Evolutionary conservation across 2,797 vertebrate species (phyloP).

Genomic region (Falco novaeseelandiae): DNA sequence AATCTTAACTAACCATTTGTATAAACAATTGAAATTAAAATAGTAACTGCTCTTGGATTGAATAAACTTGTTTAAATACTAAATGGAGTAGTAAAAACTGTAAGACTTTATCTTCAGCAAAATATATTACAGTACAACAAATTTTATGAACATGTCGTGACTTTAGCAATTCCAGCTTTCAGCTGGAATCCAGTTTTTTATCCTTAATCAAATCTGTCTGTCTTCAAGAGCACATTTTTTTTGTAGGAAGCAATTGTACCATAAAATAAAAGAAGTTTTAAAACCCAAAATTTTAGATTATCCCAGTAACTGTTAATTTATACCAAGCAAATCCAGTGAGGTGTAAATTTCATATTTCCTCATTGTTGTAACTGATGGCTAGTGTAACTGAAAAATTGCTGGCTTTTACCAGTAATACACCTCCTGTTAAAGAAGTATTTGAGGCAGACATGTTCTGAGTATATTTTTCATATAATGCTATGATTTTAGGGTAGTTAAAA

Average conservation of each 20-base stretch:
- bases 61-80: conserved; percentile 52
- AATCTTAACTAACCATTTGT: conserved; percentile 59
- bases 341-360: conserved; percentile 53
- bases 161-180: conserved; percentile 47
- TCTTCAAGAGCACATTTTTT: conserved; percentile 3
- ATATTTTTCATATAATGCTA: neutral
- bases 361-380: neutral
- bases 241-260: conserved; percentile 19
- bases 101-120: conserved; percentile 25
- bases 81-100: conserved; percentile 10
- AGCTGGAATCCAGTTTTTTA: conserved; percentile 42
- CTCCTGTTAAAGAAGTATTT: neutral
- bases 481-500: neutral
- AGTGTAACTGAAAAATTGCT: neutral
- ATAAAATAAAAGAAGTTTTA: neutral
- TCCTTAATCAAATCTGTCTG: conserved; percentile 48
- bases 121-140: conserved; percentile 14
- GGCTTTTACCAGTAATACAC: neutral
- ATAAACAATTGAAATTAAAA: conserved; percentile 47
- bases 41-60: conserved; percentile 11
- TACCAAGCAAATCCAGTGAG: neutral
- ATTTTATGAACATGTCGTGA: conserved; percentile 57
- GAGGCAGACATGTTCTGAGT: neutral
- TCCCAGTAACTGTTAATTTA: neutral
- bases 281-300: neutral